Conservation (phyloP, 2,888 invertebrate species). For the Lacanobia wlatinum region DNA sequence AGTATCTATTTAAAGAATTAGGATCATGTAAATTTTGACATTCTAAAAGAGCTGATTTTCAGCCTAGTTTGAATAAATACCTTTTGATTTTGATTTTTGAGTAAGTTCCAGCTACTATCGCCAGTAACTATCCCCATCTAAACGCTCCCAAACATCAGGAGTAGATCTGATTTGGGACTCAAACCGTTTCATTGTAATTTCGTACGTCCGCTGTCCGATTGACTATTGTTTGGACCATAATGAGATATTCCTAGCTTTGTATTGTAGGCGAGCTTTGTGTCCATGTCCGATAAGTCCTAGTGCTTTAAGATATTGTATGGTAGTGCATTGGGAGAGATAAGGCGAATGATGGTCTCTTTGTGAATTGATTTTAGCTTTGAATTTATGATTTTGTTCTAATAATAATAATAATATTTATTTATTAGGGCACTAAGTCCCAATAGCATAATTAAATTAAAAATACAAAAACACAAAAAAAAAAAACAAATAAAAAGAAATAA, state of each 20-base stretch:
- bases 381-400: neutral
- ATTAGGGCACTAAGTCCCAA: no score
- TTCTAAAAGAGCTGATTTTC: no score
- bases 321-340: neutral
- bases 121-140: constrained; percentile 39
- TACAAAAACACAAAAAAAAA: no score
- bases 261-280: constrained; percentile 27
- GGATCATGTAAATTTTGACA: no score
- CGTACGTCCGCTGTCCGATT: constrained; percentile 68
- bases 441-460: no score
- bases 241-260: constrained; percentile 68
- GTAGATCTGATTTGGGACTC: constrained; percentile 63
- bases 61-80: no score
- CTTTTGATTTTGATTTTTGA: no score
- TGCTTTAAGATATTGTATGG: neutral
- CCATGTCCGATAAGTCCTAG: constrained; percentile 11
- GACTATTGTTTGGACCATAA: constrained; percentile 73
- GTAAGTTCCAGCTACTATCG: constrained; percentile 11
- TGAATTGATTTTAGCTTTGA: neutral
- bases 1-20: no score
- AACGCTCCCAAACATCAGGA: constrained; percentile 45
- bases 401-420: no score
- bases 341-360: neutral
- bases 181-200: constrained; percentile 68
- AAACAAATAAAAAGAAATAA: no score